Percentiles rank a stretch among this genome's conserved stretches.
phyloP scores from a whole-genome alignment of 2,888 invertebrate genomes.

The Plebejus argus region DNA sequence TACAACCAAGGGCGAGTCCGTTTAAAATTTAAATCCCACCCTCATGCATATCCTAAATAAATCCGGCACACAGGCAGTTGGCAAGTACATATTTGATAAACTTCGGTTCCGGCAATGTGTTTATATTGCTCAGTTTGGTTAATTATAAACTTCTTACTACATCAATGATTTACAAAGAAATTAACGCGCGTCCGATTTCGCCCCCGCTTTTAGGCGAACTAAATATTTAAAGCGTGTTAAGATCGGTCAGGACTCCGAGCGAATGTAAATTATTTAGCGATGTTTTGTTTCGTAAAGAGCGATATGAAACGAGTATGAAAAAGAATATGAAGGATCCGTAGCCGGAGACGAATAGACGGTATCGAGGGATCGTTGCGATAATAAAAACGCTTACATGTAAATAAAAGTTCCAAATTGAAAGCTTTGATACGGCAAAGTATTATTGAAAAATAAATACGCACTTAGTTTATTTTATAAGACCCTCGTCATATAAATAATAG shows the following conservation, averaged over 20 bases:
- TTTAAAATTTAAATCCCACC: constrained; percentile 81
- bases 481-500: constrained; percentile 30
- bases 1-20: constrained; percentile 78
- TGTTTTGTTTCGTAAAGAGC: background rate
- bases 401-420: constrained; percentile 23
- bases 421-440: constrained; percentile 12
- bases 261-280: background rate
- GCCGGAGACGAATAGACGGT: background rate
- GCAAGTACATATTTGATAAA: constrained; percentile 80
- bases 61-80: constrained; percentile 69
- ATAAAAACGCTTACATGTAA: constrained; percentile 15
- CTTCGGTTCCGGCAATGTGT: constrained; percentile 56
- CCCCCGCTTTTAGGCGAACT: background rate
- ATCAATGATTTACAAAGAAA: constrained; percentile 42
- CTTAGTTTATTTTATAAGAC: constrained; percentile 25
- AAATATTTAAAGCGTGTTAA: constrained; percentile 3
- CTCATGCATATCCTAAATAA: constrained; percentile 81
- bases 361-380: background rate
- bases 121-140: constrained; percentile 66
- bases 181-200: background rate
- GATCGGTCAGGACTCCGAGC: background rate
- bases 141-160: constrained; percentile 64
- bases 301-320: background rate
- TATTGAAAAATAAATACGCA: constrained; percentile 14
- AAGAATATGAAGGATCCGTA: background rate